Evolutionary conservation across 2,113 vertebrate species (phyloP), one percentile per base, ranked within the genome.

Genomic region (Nannobrachium achirus): DNA sequence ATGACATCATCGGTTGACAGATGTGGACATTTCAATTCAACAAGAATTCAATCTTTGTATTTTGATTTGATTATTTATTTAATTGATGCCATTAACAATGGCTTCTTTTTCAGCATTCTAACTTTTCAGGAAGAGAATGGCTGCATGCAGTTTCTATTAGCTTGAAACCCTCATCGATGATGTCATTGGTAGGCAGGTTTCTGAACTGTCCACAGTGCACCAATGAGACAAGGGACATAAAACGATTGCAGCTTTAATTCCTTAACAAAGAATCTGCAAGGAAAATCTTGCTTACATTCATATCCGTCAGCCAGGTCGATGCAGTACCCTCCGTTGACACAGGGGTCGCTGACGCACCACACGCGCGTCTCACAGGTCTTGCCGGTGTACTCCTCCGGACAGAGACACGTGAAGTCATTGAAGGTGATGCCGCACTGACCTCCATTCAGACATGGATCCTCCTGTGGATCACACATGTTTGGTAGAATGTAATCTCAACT

Each of bases 381-480:
- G n/a, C 97, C 97, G 0, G 93, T 96, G 88, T 93, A 97, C 71
- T 93, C 93, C 71, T 76, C 69, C 1, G 86, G 82, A 79, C 97
- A 99, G 40, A 79, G 89, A 68, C 97, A 99, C 4, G 71, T 89
- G 76, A 97, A 99, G 66, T 98, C 96, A 51, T 98, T 99, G 95
- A 97, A 99, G 2, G 94, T 96, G 89, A 97, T 75, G 0, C 71
- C 82, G 75, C 97, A 99, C 7, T 71, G 86, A 33, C 97, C 96
- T 60, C 94, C 94, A 13, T 97, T 94, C 68, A 90, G 88, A 88
- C 97, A 99, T 3, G 96, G 95, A 6, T 88, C 77, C 49, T 72
- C 66, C 97, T 98, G 87, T 14, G 89, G 66, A 63, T 53, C 60
- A 16, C 79, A 42, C 3, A 39, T 3, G 46, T 42, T 50, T 52